Base-by-base conservation (phyloP, 2,113 vertebrate genomes). In the Pterocles burchelli region DNA sequence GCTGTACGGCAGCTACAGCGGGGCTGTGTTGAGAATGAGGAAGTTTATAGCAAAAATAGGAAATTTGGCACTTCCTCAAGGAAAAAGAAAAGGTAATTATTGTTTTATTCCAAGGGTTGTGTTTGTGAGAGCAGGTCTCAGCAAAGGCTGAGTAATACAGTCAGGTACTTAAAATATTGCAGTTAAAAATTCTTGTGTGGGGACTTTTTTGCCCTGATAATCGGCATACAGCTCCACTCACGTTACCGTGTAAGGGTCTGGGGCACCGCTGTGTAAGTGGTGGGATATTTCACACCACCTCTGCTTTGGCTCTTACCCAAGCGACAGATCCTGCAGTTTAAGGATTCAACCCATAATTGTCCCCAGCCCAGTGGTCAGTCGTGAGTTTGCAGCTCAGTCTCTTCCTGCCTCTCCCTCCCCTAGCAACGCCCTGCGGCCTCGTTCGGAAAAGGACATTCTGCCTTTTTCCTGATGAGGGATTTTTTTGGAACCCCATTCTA, bases 31-130 rank as follows among this genome's bases (percentile, higher is more conserved):
- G 77, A 31, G 78, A 78, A 71, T 33, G 87, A 89, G 97, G 95
- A 97, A 90, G 95, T 96, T 95, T 41, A 41, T 68, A 81, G 65
- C 83, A 93, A 91, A 92, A 72, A 49, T 79, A 93, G 95, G 95
- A 96, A 97, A 93, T 17, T 46, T 88, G 78, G 73, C 76, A 79
- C 83, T 96, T 97, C 95, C 94, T 90, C 58, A 68, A 93, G 55
- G 71, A 67, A 72, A 58, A 75, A 59, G 6, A 49, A 62, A 55
- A 74, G 22, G 38, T n/a, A 49, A 36, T 84, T 73, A 84, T 22
- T 52, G 85, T 58, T 62, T 72, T 73, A 58, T 76, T 68, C 72
- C 38, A 55, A 67, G 55, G 80, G 36, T 46, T 48, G 28, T 48
- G 72, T 77, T 34, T 26, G 43, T 45, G 34, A 58, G 54, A 78